Conservation (phyloP, 2,113 vertebrate species). For the Sialia sialis region DNA sequence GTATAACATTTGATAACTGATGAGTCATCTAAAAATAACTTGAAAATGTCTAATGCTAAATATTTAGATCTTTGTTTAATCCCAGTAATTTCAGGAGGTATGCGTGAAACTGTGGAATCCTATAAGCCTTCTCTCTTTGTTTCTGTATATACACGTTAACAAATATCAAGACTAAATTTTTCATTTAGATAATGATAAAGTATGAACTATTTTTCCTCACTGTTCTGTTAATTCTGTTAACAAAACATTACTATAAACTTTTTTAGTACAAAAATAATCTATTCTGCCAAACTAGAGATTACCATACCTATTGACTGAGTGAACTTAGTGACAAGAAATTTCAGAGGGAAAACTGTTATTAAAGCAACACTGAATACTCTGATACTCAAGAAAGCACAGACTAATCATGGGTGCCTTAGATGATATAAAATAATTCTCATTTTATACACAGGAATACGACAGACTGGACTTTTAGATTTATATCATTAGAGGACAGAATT, state of each 20-base stretch:
- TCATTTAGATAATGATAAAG: not conserved
- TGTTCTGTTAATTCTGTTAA: not conserved
- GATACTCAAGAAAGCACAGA: not conserved
- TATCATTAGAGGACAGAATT: not conserved
- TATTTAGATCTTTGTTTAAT: not conserved
- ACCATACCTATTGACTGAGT: not conserved
- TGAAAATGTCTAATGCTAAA: not conserved
- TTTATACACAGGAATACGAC: not conserved
- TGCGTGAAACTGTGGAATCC: not conserved
- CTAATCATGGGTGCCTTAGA: not conserved
- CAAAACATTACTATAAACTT: not conserved
- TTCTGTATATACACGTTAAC: not conserved
- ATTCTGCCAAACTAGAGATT: not conserved
- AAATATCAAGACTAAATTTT: not conserved
- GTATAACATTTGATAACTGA: not conserved
- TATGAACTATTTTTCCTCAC: not conserved
- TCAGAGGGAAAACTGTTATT: not conserved
- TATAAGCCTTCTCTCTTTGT: not conserved
- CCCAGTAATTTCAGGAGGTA: not conserved
- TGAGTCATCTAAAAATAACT: not conserved
- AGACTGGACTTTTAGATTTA: not conserved
- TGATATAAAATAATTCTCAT: not conserved
- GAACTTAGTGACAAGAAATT: not conserved
- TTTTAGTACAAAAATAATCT: not conserved
- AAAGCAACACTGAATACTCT: not conserved